Conservation (phyloP, 1,140 invertebrate species). For the Pseudomyrmex cubaensis region DNA sequence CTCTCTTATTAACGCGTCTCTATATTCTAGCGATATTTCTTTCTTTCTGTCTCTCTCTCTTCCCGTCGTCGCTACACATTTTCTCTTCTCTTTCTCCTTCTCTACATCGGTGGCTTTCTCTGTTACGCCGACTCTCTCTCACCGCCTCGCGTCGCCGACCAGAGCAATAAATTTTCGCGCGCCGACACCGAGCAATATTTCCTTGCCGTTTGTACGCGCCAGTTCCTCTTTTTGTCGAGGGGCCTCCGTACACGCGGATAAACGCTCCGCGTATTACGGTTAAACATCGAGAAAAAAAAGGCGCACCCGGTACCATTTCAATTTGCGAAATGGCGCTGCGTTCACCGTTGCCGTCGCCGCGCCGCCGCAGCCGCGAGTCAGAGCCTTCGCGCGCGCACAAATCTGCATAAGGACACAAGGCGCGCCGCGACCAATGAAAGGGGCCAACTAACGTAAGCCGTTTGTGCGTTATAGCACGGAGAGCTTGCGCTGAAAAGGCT, state of each 20-base stretch:
- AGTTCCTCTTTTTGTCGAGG: slow-evolving; percentile 73
- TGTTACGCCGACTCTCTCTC: slow-evolving; percentile 45
- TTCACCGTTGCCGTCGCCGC: slow-evolving; percentile 9
- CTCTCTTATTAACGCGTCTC: slow-evolving; percentile 67
- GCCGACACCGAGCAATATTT: slow-evolving; percentile 76
- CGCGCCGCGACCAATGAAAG: slow-evolving; percentile 6
- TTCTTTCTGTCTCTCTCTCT: neutral
- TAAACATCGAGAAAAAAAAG: slow-evolving; percentile 69
- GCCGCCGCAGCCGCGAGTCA: slow-evolving; percentile 39
- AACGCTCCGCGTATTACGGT: slow-evolving; percentile 75
- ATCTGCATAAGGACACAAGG: slow-evolving; percentile 41
- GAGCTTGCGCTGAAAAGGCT: slow-evolving; percentile 6
- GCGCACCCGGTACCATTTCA: slow-evolving; percentile 68
- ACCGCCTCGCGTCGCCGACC: slow-evolving; percentile 59
- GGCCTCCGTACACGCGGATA: slow-evolving; percentile 69
- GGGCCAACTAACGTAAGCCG: slow-evolving; percentile 5
- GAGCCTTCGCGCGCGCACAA: slow-evolving; percentile 15
- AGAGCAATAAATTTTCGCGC: slow-evolving; percentile 74
- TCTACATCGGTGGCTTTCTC: slow-evolving; percentile 25
- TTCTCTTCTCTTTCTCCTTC: slow-evolving; percentile 5
- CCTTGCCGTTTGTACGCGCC: slow-evolving; percentile 75
- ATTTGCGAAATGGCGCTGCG: slow-evolving; percentile 73
- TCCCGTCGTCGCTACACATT: neutral
- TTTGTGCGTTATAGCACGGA: neutral
- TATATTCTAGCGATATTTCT: slow-evolving; percentile 48